A percentile compares a stretch with the other conserved stretches of the same genome.
Conservation (phyloP, 2,113 vertebrate species). For the Ceuthmochares aereus region DNA sequence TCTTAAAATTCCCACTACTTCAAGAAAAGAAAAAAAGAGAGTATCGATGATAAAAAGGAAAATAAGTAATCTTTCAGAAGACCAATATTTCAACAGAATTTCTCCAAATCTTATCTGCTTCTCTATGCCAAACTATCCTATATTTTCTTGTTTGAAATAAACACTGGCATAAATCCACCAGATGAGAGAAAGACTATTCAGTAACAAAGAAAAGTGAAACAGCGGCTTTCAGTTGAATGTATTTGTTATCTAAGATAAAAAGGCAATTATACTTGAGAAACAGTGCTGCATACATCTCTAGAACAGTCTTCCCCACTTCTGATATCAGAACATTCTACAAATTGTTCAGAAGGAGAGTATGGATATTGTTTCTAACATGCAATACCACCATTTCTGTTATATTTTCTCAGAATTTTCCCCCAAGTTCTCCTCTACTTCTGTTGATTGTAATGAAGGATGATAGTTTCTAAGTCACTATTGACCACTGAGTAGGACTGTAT, state of each 20-base stretch:
- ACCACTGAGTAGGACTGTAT: background rate
- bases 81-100: background rate
- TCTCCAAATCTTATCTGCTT: background rate
- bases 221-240: rapidly evolving
- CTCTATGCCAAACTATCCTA: background rate
- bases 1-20: background rate
- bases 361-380: background rate
- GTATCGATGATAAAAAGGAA: background rate
- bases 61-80: background rate
- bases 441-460: background rate
- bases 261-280: background rate
- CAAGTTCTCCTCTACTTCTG: background rate
- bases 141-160: background rate
- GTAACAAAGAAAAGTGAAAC: background rate
- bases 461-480: background rate
- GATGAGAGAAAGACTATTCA: background rate
- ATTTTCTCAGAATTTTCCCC: background rate
- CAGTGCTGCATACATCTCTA: background rate
- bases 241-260: background rate
- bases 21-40: background rate
- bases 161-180: background rate
- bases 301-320: background rate
- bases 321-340: background rate
- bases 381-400: background rate
- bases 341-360: background rate